Evolutionary conservation across 2,888 invertebrate genomes (phyloP).

Genomic region (Pterostichus niger): DNA sequence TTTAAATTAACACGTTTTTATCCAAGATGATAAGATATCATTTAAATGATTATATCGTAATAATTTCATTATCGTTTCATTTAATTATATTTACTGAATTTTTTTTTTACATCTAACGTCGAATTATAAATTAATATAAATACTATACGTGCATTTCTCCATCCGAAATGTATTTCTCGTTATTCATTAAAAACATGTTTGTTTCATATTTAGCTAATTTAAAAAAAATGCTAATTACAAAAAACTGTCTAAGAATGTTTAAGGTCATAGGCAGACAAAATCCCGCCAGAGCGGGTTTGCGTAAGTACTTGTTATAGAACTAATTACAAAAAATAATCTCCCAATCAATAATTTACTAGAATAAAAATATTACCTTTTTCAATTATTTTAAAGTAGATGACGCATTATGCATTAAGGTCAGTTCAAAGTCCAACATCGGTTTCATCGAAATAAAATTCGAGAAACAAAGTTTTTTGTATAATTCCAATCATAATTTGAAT

Average conservation of each 20-base stretch:
- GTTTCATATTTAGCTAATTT: background rate
- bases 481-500: conserved; percentile 16
- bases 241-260: background rate
- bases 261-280: background rate
- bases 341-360: conserved; percentile 5
- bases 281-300: background rate
- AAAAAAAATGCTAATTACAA: background rate
- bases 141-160: background rate
- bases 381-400: conserved; percentile 19
- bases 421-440: conserved; percentile 9
- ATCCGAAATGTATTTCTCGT: background rate
- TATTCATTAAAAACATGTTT: background rate
- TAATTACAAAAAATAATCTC: background rate
- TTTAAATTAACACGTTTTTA: background rate
- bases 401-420: conserved; percentile 16
- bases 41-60: background rate
- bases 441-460: conserved; percentile 5
- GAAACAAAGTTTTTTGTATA: conserved; percentile 16
- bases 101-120: background rate
- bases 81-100: background rate
- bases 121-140: background rate
- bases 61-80: background rate
- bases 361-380: conserved; percentile 4
- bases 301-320: background rate
- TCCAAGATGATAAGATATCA: background rate